phyloP scores from a whole-genome alignment of 2,113 vertebrate species.

The Engystomops pustulosus region DNA sequence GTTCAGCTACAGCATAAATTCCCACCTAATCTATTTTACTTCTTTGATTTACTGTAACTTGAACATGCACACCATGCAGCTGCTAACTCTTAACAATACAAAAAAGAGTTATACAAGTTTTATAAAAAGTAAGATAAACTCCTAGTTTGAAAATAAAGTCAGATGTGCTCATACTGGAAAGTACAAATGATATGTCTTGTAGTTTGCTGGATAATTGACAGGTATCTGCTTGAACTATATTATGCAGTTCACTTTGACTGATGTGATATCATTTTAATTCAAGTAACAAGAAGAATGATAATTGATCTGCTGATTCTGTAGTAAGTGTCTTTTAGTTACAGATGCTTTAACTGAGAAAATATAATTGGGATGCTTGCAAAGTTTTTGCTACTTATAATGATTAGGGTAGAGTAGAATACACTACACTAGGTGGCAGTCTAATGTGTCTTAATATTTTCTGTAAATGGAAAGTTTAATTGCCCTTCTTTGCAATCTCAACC shows the following conservation, averaged over 20 bases:
- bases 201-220: background rate
- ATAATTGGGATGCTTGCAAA: too few species aligned
- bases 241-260: slow-evolving; percentile 21
- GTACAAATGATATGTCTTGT: background rate
- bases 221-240: background rate
- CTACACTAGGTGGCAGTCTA: too few species aligned
- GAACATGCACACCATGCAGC: slow-evolving; percentile 52
- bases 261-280: background rate
- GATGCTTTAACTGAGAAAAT: background rate
- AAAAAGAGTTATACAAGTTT: slow-evolving; percentile 17
- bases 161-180: slow-evolving; percentile 5
- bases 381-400: too few species aligned
- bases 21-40: slow-evolving; percentile 59
- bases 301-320: background rate
- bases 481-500: too few species aligned
- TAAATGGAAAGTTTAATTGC: too few species aligned
- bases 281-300: background rate
- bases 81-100: slow-evolving; percentile 54
- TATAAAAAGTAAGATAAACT: slow-evolving; percentile 34
- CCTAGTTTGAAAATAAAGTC: slow-evolving; percentile 4
- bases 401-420: too few species aligned
- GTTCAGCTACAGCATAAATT: slow-evolving; percentile 58
- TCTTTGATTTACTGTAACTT: slow-evolving; percentile 56
- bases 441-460: too few species aligned
- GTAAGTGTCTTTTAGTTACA: background rate